These are phyloP conservation scores for Camponotus floridanus DNA, from an alignment of 1,140 invertebrate genomes.

Conservation along the genomic window DNA sequence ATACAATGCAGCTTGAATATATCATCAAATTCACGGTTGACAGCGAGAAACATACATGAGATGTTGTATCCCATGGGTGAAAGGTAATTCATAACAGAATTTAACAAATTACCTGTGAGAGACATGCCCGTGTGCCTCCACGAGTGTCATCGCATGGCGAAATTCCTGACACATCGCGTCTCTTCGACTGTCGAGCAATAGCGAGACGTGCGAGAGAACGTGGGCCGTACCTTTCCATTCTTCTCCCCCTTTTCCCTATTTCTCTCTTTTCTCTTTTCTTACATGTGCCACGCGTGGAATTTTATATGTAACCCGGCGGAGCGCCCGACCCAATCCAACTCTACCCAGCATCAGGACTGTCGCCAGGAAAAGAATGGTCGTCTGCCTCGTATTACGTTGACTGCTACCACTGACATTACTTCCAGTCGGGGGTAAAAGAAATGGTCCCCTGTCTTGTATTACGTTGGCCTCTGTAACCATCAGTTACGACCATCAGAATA, in stretches of 20 bases:
- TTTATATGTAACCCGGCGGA: slow-evolving; percentile 12
- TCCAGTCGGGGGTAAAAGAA: slow-evolving; percentile 42
- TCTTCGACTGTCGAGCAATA: slow-evolving; percentile 22
- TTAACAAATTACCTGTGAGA: slow-evolving; percentile 43
- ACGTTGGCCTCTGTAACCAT: slow-evolving; percentile 30
- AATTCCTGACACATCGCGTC: slow-evolving; percentile 22
- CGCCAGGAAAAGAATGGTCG: slow-evolving; percentile 40
- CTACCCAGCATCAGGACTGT: slow-evolving; percentile 27
- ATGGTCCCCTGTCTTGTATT: slow-evolving; percentile 40
- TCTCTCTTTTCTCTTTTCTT: slow-evolving; percentile 2
- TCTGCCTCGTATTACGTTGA: slow-evolving; percentile 57
- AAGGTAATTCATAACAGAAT: slow-evolving; percentile 40
- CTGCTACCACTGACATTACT: slow-evolving; percentile 57
- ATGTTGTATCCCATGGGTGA: background rate
- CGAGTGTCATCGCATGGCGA: slow-evolving; percentile 24
- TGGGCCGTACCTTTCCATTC: slow-evolving; percentile 14
- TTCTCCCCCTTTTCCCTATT: background rate
- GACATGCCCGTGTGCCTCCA: background rate
- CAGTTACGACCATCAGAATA: slow-evolving; percentile 48
- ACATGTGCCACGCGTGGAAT: slow-evolving; percentile 28
- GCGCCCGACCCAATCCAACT: slow-evolving; percentile 7
- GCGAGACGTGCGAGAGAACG: background rate
- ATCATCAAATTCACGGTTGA: background rate
- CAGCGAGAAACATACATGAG: background rate
- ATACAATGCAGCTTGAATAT: background rate